A percentile compares a stretch with the other conserved stretches of the same genome.
These are phyloP conservation scores for Helicolenus hilgendorfi DNA, from an alignment of 2,797 vertebrate species.

Conservation along the genomic window DNA sequence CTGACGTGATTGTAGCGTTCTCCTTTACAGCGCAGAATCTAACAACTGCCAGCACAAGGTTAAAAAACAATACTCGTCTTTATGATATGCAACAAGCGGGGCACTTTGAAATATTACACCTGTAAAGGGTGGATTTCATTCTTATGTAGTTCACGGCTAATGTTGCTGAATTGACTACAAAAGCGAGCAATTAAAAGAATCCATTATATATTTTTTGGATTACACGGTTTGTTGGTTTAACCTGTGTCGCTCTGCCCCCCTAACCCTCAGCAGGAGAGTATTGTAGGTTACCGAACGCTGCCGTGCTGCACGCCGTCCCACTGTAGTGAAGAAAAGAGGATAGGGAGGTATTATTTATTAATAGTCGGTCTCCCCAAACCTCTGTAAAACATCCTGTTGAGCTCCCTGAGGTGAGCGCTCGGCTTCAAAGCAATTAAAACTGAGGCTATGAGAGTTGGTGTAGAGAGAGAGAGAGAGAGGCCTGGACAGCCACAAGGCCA, in stretches of 20 bases:
- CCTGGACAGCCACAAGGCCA: constrained; percentile 28
- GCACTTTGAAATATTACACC: constrained; percentile 40
- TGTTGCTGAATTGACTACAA: constrained; percentile 6
- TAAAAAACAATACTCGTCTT: background rate
- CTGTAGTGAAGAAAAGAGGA: constrained; percentile 44
- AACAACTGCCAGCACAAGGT: constrained; percentile 19
- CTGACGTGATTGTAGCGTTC: constrained; percentile 20
- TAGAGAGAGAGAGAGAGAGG: constrained; percentile 20
- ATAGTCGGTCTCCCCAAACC: constrained; percentile 82
- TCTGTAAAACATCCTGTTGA: constrained; percentile 87
- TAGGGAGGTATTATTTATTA: constrained; percentile 85
- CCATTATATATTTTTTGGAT: background rate
- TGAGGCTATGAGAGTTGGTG: constrained; percentile 53
- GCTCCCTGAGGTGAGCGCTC: constrained; percentile 79
- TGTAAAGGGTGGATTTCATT: constrained; percentile 44
- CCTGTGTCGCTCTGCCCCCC: background rate
- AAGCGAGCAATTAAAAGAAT: background rate
- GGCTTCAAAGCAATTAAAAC: constrained; percentile 88
- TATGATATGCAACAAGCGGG: constrained; percentile 9
- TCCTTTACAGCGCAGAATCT: background rate
- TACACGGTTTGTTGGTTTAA: background rate
- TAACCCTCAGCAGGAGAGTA: background rate
- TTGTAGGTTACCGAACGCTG: constrained; percentile 17
- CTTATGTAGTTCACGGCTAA: constrained; percentile 22
- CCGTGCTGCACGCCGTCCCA: constrained; percentile 17